Conservation (phyloP, 2,888 invertebrate species). For the Eupithecia tripunctaria region DNA sequence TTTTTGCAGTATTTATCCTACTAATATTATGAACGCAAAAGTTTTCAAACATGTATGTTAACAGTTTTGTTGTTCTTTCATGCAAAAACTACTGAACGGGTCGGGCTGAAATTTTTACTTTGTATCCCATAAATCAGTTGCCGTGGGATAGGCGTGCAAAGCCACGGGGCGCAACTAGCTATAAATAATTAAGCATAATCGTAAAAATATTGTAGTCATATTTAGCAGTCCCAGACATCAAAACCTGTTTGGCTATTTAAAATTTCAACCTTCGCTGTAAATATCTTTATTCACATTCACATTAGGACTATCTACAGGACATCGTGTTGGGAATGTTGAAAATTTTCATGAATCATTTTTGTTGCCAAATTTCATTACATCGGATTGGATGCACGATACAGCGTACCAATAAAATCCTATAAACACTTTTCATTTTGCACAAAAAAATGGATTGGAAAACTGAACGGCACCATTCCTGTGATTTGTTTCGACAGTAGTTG, state of each 20-base stretch:
- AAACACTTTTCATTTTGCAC: conserved; percentile 34
- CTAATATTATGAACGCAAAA: no score
- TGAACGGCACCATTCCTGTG: conserved; percentile 27
- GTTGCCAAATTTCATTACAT: conserved; percentile 30
- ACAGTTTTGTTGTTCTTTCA: no score
- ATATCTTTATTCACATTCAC: background rate
- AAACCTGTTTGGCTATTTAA: background rate
- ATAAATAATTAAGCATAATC: background rate
- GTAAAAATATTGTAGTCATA: background rate
- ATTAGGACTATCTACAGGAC: no score
- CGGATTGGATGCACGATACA: conserved; percentile 25
- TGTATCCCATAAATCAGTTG: no score
- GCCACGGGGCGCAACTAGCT: no score
- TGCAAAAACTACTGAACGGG: no score
- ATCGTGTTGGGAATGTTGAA: background rate
- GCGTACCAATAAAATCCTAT: conserved; percentile 34
- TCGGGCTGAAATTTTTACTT: no score
- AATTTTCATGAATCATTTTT: conserved; percentile 61
- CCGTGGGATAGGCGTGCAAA: no score
- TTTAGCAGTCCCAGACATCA: background rate
- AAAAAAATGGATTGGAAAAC: conserved; percentile 33
- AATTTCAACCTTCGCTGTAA: background rate
- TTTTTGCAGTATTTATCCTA: no score
- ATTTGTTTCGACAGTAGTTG: conserved; percentile 30
- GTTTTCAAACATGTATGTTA: no score